Evolutionary conservation across 1,140 invertebrate species (phyloP).

Genomic region (Ooceraea biroi): DNA sequence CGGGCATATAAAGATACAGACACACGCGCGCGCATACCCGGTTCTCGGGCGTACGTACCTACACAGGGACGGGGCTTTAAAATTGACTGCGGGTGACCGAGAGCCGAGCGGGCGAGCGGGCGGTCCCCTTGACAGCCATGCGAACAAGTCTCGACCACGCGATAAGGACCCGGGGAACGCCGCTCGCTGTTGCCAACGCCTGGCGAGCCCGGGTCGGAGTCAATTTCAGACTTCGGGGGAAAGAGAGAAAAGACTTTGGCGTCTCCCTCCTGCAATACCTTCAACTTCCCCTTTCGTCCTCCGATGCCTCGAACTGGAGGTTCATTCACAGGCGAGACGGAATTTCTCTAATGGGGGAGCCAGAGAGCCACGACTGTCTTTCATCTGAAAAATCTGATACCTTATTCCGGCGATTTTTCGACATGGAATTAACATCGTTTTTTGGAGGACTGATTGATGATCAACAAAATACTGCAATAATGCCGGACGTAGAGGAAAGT

Average conservation of each 20-base stretch:
- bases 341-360: no score
- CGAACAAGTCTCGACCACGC: constrained; percentile 78
- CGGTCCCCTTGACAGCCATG: constrained; percentile 80
- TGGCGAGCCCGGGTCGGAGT: constrained; percentile 57
- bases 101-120: constrained; percentile 62
- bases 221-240: constrained; percentile 71
- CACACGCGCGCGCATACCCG: neutral
- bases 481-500: no score
- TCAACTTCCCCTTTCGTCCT: constrained; percentile 31
- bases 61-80: constrained; percentile 64
- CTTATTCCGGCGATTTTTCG: no score
- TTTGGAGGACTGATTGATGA: no score
- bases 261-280: neutral
- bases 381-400: no score
- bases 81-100: constrained; percentile 76
- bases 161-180: constrained; percentile 74
- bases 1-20: constrained; percentile 26
- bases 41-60: constrained; percentile 23
- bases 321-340: neutral
- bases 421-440: no score
- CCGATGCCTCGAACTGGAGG: neutral
- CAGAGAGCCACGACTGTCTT: neutral
- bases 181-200: constrained; percentile 78
- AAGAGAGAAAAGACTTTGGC: constrained; percentile 34
- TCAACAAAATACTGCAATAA: no score